Evolutionary conservation across 1,140 invertebrate species (phyloP).

Genomic region (Euglossa dilemma): DNA sequence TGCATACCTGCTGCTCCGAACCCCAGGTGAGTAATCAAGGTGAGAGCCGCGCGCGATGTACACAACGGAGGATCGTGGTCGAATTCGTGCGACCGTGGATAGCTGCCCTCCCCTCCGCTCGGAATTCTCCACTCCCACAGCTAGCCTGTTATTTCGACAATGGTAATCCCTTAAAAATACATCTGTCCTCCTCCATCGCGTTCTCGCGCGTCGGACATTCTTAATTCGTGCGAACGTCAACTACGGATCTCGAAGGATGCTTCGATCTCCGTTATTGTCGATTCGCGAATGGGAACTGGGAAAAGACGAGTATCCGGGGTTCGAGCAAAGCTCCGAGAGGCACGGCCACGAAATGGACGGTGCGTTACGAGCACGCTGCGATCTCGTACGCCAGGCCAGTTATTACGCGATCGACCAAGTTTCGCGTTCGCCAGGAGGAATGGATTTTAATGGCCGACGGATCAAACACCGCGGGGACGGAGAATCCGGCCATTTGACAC

Average conservation of each 20-base stretch:
- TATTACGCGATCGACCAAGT: constrained; percentile 12
- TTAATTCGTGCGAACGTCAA: too few species aligned
- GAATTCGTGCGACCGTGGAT: constrained; percentile 51
- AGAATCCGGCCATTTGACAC: not conserved
- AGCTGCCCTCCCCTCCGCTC: not conserved
- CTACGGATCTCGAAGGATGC: not conserved
- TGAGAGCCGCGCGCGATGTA: constrained; percentile 59
- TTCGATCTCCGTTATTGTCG: too few species aligned
- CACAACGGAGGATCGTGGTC: constrained; percentile 38
- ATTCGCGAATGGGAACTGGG: too few species aligned
- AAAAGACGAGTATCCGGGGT: too few species aligned
- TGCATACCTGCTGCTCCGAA: constrained; percentile 63
- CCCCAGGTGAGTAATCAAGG: constrained; percentile 69
- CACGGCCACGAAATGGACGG: not conserved
- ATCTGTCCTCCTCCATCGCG: too few species aligned
- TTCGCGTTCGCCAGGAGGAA: not conserved
- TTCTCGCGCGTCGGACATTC: too few species aligned
- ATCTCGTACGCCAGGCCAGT: not conserved
- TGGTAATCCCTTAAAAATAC: constrained; percentile 36
- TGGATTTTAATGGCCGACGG: not conserved
- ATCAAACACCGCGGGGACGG: not conserved
- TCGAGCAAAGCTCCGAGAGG: not conserved
- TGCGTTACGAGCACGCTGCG: not conserved
- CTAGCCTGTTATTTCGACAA: constrained; percentile 34
- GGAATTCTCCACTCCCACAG: constrained; percentile 20